Evolutionary conservation across 2,888 invertebrate species (phyloP).

Genomic region (Mesopsocus fuscifrons): DNA sequence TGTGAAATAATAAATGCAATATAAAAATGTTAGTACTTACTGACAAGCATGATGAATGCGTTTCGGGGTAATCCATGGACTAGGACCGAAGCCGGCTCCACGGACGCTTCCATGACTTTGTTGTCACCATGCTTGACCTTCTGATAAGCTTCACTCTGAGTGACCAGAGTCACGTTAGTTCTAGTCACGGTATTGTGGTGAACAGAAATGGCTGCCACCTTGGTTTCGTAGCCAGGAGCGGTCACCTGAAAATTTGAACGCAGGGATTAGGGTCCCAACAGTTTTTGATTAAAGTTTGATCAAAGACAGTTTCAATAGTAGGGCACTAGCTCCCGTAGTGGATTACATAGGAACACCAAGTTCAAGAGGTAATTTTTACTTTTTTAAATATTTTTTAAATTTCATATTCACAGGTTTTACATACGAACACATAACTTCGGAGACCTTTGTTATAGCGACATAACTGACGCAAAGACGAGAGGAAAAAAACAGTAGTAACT

Average conservation of each 20-base stretch:
- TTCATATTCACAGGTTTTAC: too few species aligned
- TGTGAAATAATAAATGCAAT: too few species aligned
- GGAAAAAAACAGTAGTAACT: too few species aligned
- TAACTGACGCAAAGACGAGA: too few species aligned
- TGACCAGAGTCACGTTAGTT: slow-evolving; percentile 21
- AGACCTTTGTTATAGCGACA: too few species aligned
- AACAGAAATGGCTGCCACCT: slow-evolving; percentile 28
- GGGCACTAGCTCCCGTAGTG: neutral
- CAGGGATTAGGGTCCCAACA: neutral
- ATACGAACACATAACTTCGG: too few species aligned
- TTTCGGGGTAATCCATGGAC: slow-evolving; percentile 58
- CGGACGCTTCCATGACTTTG: neutral
- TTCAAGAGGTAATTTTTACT: too few species aligned
- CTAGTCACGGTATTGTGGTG: slow-evolving; percentile 24
- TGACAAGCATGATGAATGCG: slow-evolving; percentile 52
- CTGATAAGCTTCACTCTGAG: slow-evolving; percentile 12
- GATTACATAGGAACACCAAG: neutral
- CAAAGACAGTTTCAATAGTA: neutral
- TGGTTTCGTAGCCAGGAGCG: slow-evolving; percentile 38
- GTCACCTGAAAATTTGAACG: slow-evolving; percentile 22
- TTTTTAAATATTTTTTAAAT: too few species aligned
- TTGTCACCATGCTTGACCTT: neutral
- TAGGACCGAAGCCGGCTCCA: slow-evolving; percentile 25
- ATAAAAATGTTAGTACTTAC: too few species aligned
- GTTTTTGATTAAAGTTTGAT: neutral